These are phyloP conservation scores for Nephila pilipes DNA, from an alignment of 1,140 invertebrate genomes.

Conservation along the genomic window DNA sequence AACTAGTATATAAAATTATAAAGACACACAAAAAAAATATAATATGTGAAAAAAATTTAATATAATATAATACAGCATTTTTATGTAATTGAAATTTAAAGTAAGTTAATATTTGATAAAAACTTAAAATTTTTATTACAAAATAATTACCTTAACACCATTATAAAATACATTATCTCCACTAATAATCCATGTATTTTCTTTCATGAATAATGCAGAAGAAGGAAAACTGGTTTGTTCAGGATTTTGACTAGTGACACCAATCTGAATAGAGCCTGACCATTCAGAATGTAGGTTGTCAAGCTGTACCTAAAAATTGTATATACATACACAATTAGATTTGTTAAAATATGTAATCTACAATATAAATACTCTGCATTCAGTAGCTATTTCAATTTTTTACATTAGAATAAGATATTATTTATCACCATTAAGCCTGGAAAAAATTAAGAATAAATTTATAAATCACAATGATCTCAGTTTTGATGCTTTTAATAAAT, in stretches of 20 bases:
- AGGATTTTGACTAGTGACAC: conserved; percentile 87
- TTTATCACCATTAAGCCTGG: no score
- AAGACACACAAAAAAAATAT: no score
- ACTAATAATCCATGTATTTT: conserved; percentile 88
- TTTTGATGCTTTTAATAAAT: no score
- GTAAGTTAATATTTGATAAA: no score
- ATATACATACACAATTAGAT: not conserved
- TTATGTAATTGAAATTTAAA: no score
- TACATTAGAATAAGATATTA: no score
- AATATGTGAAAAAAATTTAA: no score
- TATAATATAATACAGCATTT: no score
- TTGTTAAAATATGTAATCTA: not conserved
- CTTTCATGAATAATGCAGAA: conserved; percentile 88
- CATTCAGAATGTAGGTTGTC: conserved; percentile 87
- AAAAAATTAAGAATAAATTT: no score
- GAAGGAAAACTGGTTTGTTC: conserved; percentile 86
- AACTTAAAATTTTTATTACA: no score
- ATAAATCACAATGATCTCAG: no score
- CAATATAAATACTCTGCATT: not conserved
- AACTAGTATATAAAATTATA: no score
- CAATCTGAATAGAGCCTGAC: conserved; percentile 90
- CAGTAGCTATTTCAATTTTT: not conserved
- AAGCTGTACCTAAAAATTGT: conserved; percentile 85
- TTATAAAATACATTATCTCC: conserved; percentile 90
- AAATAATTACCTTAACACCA: conserved; percentile 86